Evolutionary conservation across 2,888 invertebrate species (phyloP).

Genomic region (Adelphocoris suturalis): DNA sequence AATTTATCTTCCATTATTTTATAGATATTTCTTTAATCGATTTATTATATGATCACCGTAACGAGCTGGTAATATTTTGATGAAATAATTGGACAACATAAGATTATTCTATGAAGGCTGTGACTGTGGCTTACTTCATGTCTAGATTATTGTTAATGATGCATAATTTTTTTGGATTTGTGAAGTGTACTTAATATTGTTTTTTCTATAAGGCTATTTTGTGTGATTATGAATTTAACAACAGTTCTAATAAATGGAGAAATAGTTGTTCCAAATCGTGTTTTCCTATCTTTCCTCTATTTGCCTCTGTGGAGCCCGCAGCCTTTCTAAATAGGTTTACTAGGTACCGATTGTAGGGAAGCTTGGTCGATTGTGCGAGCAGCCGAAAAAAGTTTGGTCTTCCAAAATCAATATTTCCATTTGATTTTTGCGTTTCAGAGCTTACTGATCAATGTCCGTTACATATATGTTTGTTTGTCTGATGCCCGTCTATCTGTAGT

Average conservation of each 20-base stretch:
- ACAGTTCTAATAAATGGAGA: slow-evolving; percentile 15
- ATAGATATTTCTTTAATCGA: not conserved
- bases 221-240: not conserved
- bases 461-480: too few species aligned
- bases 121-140: slow-evolving; percentile 32
- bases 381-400: too few species aligned
- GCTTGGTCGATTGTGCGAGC: too few species aligned
- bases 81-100: not conserved
- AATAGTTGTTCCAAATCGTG: not conserved
- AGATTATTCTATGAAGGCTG: slow-evolving; percentile 27
- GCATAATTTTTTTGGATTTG: not conserved
- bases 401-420: too few species aligned
- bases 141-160: slow-evolving; percentile 34
- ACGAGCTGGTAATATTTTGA: not conserved
- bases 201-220: not conserved
- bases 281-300: too few species aligned
- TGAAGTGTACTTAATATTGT: slow-evolving; percentile 23
- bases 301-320: too few species aligned
- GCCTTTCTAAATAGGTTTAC: too few species aligned
- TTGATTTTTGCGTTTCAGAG: too few species aligned
- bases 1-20: slow-evolving; percentile 5
- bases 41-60: not conserved
- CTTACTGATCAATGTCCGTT: too few species aligned
- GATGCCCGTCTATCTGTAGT: too few species aligned
- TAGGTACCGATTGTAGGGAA: too few species aligned